phyloP scores from a whole-genome alignment of 92 coral and sea anemone genomes.

The Porites rus region DNA sequence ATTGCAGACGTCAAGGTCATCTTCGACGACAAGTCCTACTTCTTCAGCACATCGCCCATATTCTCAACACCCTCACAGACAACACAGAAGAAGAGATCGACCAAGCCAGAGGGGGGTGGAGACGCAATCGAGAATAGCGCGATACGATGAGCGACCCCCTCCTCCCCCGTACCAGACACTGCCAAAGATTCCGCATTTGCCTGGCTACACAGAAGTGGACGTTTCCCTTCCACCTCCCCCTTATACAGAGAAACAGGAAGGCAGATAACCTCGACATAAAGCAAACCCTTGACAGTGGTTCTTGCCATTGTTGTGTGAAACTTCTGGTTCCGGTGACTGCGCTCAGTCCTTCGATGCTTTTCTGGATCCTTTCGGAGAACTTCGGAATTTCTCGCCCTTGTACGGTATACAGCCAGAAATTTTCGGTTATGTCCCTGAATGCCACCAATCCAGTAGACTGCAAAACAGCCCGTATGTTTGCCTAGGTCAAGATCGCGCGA shows the following conservation, averaged over 20 bases:
- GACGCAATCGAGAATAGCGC: conserved; percentile 37
- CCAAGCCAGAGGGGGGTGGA: conserved; percentile 44
- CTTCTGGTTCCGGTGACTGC: too few species aligned
- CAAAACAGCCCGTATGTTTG: too few species aligned
- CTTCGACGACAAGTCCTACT: conserved; percentile 31
- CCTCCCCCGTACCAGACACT: conserved; percentile 75
- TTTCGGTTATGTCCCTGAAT: neutral
- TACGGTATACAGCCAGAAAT: neutral
- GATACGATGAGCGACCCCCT: conserved; percentile 56
- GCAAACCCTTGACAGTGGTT: neutral
- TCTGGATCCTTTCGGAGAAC: neutral
- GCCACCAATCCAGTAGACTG: too few species aligned
- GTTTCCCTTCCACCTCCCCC: conserved; percentile 82
- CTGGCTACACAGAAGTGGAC: conserved; percentile 76
- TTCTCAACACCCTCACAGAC: conserved; percentile 30
- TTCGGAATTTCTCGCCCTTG: neutral
- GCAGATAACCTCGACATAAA: neutral
- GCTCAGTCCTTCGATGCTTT: neutral
- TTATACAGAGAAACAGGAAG: conserved; percentile 52
- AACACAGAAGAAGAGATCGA: conserved; percentile 20
- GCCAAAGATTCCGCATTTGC: conserved; percentile 71
- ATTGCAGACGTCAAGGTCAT: conserved; percentile 47
- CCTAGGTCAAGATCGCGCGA: too few species aligned
- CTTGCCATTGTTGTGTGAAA: neutral
- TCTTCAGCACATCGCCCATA: conserved; percentile 21